Base-by-base conservation (phyloP, 2,113 vertebrate genomes). In the Chloroceryle aenea region DNA sequence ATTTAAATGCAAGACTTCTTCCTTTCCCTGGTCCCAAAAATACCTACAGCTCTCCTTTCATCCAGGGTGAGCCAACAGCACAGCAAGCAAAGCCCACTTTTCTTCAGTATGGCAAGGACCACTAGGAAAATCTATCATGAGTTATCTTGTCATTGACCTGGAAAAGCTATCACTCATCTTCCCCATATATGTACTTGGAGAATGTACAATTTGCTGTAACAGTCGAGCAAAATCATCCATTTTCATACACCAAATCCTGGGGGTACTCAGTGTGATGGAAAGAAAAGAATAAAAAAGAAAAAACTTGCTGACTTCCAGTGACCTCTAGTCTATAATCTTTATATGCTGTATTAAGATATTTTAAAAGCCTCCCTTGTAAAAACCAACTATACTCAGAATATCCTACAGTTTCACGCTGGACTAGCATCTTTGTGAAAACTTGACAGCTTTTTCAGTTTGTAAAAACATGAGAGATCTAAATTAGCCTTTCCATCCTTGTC, bases 1-100 rank as follows among this genome's bases (percentile, higher is more conserved):
- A 87, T 53, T 92, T 42, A 74, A 93, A 93, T 85, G 75, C 88
- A 96, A 93, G 85, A 89, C 61, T 90, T 91, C 66, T 73, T 77
- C 74, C 89, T 67, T 92, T 71, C 45, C 38, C 36, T 71, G 77
- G 40, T 85, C 93, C 77, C 73, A 47, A 55, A 83, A 94, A 91
- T 90, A 90, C 63, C 42, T 27, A 8, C 32, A 81, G 69, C 66
- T 92, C 45, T 85, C 74, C n/a, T 71, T 83, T 91, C 68, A 38
- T 58, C 1, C 5, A 85, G 90, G 52, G 55, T 7, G 50, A 91
- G 79, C 80, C 87, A 82, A 63, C 53, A 95, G 64, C 63, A 56
- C 2, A 71, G 32, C 5, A 5, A 91, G 87, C 63, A 66, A 34
- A 93, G 75, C 75, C 71, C 82, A 7, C 21, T 66, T 91, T 91